Evolutionary conservation across 2,113 vertebrate genomes (phyloP).

Genomic region (Apaloderma vittatum): DNA sequence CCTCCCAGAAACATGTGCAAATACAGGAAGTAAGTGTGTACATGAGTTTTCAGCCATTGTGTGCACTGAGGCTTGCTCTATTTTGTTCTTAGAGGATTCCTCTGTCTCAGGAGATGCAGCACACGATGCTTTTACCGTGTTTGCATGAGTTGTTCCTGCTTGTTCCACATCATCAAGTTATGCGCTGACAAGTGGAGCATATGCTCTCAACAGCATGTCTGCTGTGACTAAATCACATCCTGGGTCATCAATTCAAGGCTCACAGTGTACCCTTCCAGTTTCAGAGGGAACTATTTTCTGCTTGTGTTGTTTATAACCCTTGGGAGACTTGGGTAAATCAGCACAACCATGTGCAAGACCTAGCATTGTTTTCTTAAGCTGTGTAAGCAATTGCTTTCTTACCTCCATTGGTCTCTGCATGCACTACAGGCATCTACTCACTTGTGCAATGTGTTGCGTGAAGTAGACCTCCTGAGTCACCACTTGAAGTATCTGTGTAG

Average conservation of each 20-base stretch:
- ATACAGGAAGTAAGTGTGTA: not conserved
- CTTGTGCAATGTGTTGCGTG: not conserved
- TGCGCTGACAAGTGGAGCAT: conserved; percentile 42
- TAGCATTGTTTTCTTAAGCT: not conserved
- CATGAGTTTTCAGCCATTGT: not conserved
- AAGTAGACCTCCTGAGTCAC: not conserved
- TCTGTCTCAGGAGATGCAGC: conserved; percentile 10
- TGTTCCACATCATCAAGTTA: conserved; percentile 34
- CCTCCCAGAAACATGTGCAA: not conserved
- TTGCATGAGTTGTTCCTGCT: conserved; percentile 22
- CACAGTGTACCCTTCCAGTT: not conserved
- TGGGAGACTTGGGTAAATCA: conserved; percentile 16
- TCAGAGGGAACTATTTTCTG: conserved; percentile 2
- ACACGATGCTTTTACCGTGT: not conserved
- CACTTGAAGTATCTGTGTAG: not conserved
- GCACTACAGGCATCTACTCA: not conserved
- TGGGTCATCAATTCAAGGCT: conserved; percentile 25
- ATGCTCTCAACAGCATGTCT: conserved; percentile 29
- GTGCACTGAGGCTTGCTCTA: not conserved
- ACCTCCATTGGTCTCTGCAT: not conserved
- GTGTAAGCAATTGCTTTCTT: not conserved
- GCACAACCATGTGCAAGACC: not conserved
- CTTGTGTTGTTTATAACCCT: not conserved
- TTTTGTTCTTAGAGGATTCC: not conserved
- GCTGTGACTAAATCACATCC: conserved; percentile 14